A percentile compares a stretch with the other conserved stretches of the same genome.
phyloP scores from a whole-genome alignment of 2,113 vertebrate genomes.

The Sphaerodactylus townsendi region DNA sequence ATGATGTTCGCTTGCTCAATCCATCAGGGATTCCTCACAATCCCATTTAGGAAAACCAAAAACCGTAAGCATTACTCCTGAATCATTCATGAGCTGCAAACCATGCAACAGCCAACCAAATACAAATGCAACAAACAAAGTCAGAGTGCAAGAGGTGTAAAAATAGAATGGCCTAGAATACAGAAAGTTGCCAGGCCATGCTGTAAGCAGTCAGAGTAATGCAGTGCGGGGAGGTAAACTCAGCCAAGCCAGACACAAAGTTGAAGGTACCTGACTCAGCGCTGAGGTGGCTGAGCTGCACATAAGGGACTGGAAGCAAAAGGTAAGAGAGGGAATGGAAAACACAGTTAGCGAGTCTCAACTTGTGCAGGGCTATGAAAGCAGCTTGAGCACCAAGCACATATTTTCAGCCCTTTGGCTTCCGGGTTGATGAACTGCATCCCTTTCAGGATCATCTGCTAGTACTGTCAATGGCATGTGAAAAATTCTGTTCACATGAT shows the following conservation, averaged over 20 bases:
- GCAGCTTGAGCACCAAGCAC: neutral
- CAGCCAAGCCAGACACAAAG: constrained; percentile 19
- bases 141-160: neutral
- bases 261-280: constrained; percentile 90
- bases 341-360: constrained; percentile 72
- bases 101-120: constrained; percentile 61
- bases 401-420: neutral
- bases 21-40: neutral
- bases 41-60: constrained; percentile 19
- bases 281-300: constrained; percentile 90
- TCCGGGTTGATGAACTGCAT: neutral
- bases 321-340: constrained; percentile 74
- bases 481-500: neutral
- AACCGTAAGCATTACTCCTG: constrained; percentile 36
- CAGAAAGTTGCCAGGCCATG: constrained; percentile 69
- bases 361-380: constrained; percentile 27
- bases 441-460: neutral
- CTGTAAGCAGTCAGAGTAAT: constrained; percentile 62
- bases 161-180: constrained; percentile 37
- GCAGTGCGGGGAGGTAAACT: constrained; percentile 38
- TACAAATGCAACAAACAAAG: constrained; percentile 51
- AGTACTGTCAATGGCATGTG: neutral
- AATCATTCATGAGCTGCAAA: constrained; percentile 39
- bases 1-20: neutral
- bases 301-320: constrained; percentile 88